Evolutionary conservation across 2,888 invertebrate species (phyloP).

Genomic region (Allygus modestus): DNA sequence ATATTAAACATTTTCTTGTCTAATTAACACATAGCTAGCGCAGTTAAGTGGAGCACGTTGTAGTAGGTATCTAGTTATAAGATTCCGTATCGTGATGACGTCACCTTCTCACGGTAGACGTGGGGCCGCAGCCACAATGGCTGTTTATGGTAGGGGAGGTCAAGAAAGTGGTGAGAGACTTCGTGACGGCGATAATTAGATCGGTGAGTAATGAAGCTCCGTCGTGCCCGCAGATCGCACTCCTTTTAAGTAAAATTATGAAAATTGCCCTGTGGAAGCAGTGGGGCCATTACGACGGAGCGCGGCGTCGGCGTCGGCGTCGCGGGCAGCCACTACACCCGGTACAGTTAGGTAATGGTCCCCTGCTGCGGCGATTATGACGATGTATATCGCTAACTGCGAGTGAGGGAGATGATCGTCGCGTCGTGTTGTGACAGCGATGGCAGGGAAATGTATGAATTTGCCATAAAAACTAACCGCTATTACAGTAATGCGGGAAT

Average conservation of each 20-base stretch:
- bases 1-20: too few species aligned
- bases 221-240: slow-evolving; percentile 51
- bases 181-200: slow-evolving; percentile 57
- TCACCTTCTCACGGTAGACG: slow-evolving; percentile 42
- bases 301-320: too few species aligned
- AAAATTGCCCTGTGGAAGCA: slow-evolving; percentile 43
- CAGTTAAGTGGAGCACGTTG: neutral
- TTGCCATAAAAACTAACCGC: too few species aligned
- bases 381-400: too few species aligned
- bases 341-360: slow-evolving; percentile 54
- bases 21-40: neutral
- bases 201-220: slow-evolving; percentile 46
- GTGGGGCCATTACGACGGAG: slow-evolving; percentile 31
- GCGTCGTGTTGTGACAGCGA: neutral
- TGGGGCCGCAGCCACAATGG: slow-evolving; percentile 45
- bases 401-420: neutral
- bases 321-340: neutral
- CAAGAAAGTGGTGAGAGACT: slow-evolving; percentile 48
- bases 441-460: neutral
- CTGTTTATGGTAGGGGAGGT: slow-evolving; percentile 52
- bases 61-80: neutral
- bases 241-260: slow-evolving; percentile 60
- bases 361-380: neutral
- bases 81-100: slow-evolving; percentile 11
- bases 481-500: too few species aligned